These are phyloP conservation scores for Calonectris borealis DNA, from an alignment of 2,113 vertebrate genomes.

Conservation along the genomic window DNA sequence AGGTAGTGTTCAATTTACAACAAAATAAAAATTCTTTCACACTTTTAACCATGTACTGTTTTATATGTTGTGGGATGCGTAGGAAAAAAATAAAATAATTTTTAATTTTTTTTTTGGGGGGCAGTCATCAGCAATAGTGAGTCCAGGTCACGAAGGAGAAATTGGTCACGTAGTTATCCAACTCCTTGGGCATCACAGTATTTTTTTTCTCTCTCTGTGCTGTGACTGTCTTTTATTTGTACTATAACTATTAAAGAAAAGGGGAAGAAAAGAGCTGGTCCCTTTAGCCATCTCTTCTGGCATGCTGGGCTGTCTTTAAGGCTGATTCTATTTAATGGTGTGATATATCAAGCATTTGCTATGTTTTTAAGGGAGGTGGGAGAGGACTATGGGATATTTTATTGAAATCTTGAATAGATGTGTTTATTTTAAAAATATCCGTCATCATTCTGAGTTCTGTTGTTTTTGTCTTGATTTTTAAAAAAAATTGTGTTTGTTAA, in stretches of 20 bases:
- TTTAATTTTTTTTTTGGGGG: background rate
- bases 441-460: conserved; percentile 50
- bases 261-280: conserved; percentile 76
- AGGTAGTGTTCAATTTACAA: background rate
- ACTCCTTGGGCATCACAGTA: background rate
- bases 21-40: background rate
- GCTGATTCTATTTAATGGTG: background rate
- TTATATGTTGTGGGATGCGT: background rate
- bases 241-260: background rate
- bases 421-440: conserved; percentile 31
- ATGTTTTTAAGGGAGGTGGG: conserved; percentile 35
- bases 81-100: background rate
- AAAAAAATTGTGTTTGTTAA: background rate
- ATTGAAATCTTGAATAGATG: background rate
- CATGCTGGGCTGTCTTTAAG: conserved; percentile 68
- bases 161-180: background rate
- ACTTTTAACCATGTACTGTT: background rate
- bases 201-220: background rate
- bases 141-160: background rate
- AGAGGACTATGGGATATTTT: background rate
- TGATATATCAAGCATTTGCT: conserved; percentile 12
- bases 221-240: conserved; percentile 26
- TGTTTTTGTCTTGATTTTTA: conserved; percentile 43
- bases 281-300: conserved; percentile 75
- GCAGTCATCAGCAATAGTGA: background rate